Evolutionary conservation across 2,888 invertebrate species (phyloP).

Genomic region (Nesidiocoris tenuis): DNA sequence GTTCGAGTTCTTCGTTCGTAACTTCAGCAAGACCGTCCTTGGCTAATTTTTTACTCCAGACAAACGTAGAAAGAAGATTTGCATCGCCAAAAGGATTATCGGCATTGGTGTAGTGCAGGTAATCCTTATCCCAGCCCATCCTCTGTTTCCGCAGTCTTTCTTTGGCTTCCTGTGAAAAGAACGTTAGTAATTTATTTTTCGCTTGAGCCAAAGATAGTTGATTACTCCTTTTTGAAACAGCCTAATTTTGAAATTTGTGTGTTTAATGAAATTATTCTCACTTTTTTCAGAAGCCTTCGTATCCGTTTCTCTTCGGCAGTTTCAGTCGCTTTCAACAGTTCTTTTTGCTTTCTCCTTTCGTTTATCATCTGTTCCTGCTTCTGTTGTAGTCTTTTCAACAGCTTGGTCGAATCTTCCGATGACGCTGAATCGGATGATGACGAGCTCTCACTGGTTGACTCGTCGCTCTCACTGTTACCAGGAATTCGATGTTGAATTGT

Average conservation of each 20-base stretch:
- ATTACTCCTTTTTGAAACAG: too few relatives aligned
- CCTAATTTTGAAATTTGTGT: too few relatives aligned
- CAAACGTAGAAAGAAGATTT: constrained; percentile 89
- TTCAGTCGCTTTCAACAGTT: constrained; percentile 80
- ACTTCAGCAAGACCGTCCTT: constrained; percentile 84
- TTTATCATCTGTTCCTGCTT: constrained; percentile 67
- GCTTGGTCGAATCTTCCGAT: constrained; percentile 58
- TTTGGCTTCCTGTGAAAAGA: constrained; percentile 65
- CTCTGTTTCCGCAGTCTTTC: constrained; percentile 82
- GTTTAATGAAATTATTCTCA: too few relatives aligned
- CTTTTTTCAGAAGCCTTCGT: constrained; percentile 82
- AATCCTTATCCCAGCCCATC: constrained; percentile 98
- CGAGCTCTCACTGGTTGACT: constrained; percentile 1
- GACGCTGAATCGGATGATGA: constrained; percentile 44
- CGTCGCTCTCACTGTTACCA: constrained; percentile 2
- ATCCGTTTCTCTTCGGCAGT: constrained; percentile 91
- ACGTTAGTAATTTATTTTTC: too few relatives aligned
- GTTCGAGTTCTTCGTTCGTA: constrained; percentile 76
- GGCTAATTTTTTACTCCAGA: constrained; percentile 94
- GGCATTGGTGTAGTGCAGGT: constrained; percentile 93
- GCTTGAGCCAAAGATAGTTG: too few relatives aligned
- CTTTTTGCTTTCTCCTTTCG: constrained; percentile 69
- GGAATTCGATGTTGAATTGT: not conserved
- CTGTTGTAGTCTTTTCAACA: constrained; percentile 71
- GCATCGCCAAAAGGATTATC: constrained; percentile 99